Evolutionary conservation across 2,113 vertebrate genomes (phyloP).

Genomic region (Mirounga angustirostris): DNA sequence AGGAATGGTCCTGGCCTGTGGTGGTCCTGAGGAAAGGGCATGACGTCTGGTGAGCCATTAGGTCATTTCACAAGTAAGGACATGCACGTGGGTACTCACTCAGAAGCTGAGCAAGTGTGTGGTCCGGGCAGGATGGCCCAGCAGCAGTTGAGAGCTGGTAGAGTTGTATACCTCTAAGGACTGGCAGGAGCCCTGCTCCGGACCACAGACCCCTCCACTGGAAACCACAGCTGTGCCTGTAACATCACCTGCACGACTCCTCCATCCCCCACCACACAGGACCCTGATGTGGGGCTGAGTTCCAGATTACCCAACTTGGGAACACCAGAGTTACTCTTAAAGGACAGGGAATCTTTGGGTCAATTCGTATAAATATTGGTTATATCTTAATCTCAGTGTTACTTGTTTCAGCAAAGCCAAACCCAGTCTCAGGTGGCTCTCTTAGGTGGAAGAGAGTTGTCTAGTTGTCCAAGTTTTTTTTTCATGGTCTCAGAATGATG

Average conservation of each 20-base stretch:
- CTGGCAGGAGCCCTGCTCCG: neutral
- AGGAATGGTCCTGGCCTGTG: neutral
- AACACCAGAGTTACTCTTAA: neutral
- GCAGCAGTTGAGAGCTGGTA: neutral
- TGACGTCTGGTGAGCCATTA: neutral
- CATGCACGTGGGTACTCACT: neutral
- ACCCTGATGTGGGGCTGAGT: neutral
- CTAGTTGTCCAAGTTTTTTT: neutral
- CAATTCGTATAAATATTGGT: neutral
- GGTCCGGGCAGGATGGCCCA: neutral
- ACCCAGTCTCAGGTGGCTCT: neutral
- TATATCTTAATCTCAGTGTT: neutral
- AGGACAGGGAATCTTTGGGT: neutral
- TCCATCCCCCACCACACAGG: neutral
- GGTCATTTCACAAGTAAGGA: neutral
- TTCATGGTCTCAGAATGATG: neutral
- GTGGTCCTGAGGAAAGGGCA: neutral
- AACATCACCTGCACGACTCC: neutral
- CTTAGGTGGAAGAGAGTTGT: neutral
- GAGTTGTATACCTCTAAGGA: neutral
- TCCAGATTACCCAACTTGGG: neutral
- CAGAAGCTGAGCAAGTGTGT: neutral
- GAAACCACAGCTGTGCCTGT: neutral
- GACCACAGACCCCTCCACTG: accelerated
- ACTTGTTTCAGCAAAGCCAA: conserved; percentile 6